Evolutionary conservation across 2,888 invertebrate species (phyloP), one percentile per base, ranked within the genome.

Genomic region (Phyllotreta cruciferae): DNA sequence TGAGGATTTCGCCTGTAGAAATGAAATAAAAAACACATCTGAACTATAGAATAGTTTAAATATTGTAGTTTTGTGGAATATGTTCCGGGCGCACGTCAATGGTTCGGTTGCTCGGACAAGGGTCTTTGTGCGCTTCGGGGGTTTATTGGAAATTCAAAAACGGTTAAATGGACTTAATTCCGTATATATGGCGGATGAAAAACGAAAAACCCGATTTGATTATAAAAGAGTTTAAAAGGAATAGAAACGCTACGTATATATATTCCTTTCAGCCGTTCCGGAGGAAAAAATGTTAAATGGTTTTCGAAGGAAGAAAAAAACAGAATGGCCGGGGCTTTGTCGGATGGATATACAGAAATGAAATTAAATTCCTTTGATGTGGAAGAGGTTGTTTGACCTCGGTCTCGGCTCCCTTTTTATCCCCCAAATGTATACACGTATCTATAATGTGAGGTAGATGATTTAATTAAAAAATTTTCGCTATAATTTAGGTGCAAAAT

Each of bases 101-200:
- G 49, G 36, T 56, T 50, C 53, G 38, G 11, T 10, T 38, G 3
- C 42, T 52, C 58, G 58, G 58, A 58, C 58, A 58, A 58, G 58
- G 58, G 50, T 66, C 62, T 69, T 69, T 71, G 70, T 70, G 62
- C 38, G 52, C 52, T 57, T 53, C 44, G 60, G 41, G 54, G 63
- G 62, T 66, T 66, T 68, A 68, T 68, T 64, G 68, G 66, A 60
- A 66, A 68, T 66, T 68, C 64, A 62, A 65, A 62, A 66, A 65
- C 66, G 68, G 61, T 65, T 64, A 68, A 68, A 68, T 65, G 64
- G 66, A 63, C 68, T 66, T 64, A 66, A 68, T 66, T 66, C 68
- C 58, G 66, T 61, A 60, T 61, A 60, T 56, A 56, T 52, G 56
- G 53, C 60, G 36, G 58, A 58, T 24, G 58, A 41, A 14, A 58